These are phyloP conservation scores for Spodoptera litura DNA, from an alignment of 1,140 invertebrate genomes.

Conservation along the genomic window DNA sequence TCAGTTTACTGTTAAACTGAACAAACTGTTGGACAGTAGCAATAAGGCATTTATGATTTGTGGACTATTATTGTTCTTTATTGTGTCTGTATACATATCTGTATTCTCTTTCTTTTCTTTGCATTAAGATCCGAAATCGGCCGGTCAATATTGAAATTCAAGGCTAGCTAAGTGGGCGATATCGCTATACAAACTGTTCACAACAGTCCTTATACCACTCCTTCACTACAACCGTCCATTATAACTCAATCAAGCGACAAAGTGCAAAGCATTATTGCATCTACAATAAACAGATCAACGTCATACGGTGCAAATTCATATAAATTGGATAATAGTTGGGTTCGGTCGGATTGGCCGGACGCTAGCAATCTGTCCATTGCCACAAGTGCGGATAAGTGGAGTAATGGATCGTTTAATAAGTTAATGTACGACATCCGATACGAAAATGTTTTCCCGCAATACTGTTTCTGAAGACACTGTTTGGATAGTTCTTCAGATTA, in stretches of 20 bases:
- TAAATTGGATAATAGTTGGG: conserved; percentile 77
- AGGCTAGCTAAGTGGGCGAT: no score
- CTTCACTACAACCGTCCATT: background rate
- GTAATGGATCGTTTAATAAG: conserved; percentile 61
- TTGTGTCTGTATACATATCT: no score
- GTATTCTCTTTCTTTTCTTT: no score
- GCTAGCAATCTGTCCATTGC: conserved; percentile 72
- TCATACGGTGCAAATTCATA: conserved; percentile 61
- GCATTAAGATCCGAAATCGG: no score
- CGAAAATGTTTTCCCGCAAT: conserved; percentile 46
- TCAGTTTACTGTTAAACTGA: no score
- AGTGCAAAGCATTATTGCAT: conserved; percentile 27
- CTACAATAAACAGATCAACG: conserved; percentile 56
- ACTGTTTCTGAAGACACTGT: conserved; percentile 11
- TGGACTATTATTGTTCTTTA: no score
- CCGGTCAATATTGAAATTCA: no score
- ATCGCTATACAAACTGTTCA: no score
- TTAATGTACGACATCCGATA: conserved; percentile 54
- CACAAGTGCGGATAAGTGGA: conserved; percentile 71
- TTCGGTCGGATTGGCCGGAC: conserved; percentile 65
- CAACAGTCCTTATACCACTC: background rate
- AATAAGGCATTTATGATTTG: no score
- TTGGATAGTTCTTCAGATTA: conserved; percentile 7
- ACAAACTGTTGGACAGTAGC: no score
- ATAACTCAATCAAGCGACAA: conserved; percentile 29